Conservation (phyloP, 2,797 vertebrate species). For the Nyctalus aviator region DNA sequence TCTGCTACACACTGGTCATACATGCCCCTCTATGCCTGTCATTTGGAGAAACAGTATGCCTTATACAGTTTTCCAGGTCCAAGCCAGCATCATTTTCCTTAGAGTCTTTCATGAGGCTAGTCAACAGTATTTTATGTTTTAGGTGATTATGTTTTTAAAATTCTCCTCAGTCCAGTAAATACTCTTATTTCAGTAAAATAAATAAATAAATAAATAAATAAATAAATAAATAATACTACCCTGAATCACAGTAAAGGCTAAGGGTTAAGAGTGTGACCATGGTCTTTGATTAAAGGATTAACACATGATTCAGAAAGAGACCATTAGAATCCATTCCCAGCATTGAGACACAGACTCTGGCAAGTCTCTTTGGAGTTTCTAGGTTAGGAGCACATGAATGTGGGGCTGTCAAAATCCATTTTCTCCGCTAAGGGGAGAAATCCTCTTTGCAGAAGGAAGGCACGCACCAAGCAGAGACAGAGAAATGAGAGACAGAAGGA, state of each 20-base stretch:
- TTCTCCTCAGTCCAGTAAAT: neutral
- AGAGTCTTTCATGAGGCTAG: neutral
- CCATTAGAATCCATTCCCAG: neutral
- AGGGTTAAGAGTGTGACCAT: neutral
- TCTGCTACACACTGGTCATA: neutral
- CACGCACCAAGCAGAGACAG: neutral
- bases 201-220: too few species aligned
- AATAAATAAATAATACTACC: neutral
- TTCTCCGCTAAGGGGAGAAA: neutral
- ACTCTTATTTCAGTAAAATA: too few species aligned
- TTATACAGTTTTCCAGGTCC: neutral
- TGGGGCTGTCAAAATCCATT: slow-evolving; percentile 5
- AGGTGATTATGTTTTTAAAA: neutral
- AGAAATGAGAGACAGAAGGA: neutral
- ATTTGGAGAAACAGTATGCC: neutral
- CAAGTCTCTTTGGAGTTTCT: neutral
- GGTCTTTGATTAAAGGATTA: neutral
- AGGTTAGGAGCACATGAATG: slow-evolving; percentile 7
- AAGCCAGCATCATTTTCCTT: neutral
- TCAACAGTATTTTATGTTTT: neutral
- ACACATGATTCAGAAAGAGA: neutral
- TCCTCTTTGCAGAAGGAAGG: slow-evolving; percentile 17
- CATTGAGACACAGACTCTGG: neutral
- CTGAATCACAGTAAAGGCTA: neutral
- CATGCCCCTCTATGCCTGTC: neutral